These are phyloP conservation scores for Rachycentron canadum DNA, from an alignment of 2,797 vertebrate genomes.

Conservation along the genomic window DNA sequence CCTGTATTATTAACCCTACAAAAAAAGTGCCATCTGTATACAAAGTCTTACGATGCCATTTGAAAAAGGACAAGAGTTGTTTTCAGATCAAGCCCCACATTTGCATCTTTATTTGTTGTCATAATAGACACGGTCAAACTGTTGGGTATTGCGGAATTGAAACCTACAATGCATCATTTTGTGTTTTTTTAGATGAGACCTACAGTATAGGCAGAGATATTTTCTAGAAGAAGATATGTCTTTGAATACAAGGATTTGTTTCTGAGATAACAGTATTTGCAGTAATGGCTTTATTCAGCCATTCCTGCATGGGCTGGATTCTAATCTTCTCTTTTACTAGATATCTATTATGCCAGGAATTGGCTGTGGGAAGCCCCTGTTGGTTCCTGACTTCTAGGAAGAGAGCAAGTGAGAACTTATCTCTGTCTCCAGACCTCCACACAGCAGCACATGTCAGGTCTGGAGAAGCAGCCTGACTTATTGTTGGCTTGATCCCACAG, in stretches of 20 bases:
- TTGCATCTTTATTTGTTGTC: conserved; percentile 65
- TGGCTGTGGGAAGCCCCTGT: conserved; percentile 56
- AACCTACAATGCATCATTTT: conserved; percentile 42
- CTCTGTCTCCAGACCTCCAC: conserved; percentile 74
- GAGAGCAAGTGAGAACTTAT: conserved; percentile 72
- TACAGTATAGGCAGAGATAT: conserved; percentile 39
- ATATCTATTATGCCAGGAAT: conserved; percentile 61
- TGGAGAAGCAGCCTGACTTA: conserved; percentile 67
- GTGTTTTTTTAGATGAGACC: conserved; percentile 3
- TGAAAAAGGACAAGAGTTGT: conserved; percentile 47
- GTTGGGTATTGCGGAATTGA: neutral
- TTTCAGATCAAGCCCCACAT: conserved; percentile 47
- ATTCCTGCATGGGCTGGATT: conserved; percentile 57
- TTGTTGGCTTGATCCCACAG: conserved; percentile 76
- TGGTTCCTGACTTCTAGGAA: conserved; percentile 59
- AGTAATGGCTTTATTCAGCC: conserved; percentile 58
- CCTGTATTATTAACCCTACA: conserved; percentile 53
- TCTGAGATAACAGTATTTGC: conserved; percentile 63
- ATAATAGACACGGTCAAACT: conserved; percentile 39
- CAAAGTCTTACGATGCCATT: conserved; percentile 37
- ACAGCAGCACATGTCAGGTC: conserved; percentile 75
- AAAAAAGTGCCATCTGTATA: conserved; percentile 62
- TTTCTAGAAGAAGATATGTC: conserved; percentile 38
- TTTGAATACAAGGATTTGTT: conserved; percentile 60
- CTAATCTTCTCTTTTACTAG: conserved; percentile 59